Base-by-base conservation (phyloP, 1,140 invertebrate species). In the Ceratosolen solmsi region DNA sequence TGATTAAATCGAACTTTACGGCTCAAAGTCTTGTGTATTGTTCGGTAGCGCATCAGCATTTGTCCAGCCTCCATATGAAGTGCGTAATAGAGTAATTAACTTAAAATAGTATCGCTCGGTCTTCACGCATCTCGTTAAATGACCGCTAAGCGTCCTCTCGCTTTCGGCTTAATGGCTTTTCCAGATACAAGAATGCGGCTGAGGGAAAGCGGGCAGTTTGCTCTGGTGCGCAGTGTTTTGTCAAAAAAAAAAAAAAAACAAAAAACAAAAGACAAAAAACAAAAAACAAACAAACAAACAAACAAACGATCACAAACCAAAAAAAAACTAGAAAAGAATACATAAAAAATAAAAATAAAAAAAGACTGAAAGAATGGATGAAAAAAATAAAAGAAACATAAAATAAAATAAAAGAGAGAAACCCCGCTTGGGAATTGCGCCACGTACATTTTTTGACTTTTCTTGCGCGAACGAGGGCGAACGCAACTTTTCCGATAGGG, bases 81-180 rank as follows among this genome's bases (percentile, higher is more conserved):
- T 5, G 8, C 4, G 25, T 49, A 27, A 49, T 27, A 49, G 41
- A 49, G 70, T 30, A 71, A 71, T 46, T 71, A 49, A 17, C 41
- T 71, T 49, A 36, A 49, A 71, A 71, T 27, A 49, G 41, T 25
- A 46, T 71, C 41, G 11, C 25, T 49, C 41, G 7, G 15, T 49
- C 70, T 71, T 49, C 22, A 27, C 41, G 7, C 7, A 46, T 49
- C n/a, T 49, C 70, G 70, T 71, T 71, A 49, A 71, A 46, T 49
- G 4, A 49, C 73, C 80, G 76, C 68, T 76, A 71, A 70, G 27
- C 71, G 36, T 68, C 36, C 56, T 63, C 58, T 58, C 68, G 70
- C 15, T 75, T 70, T 63, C 84, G 74, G 41, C 70, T 65, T 79
- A 25, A 46, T 36, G n/a, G 46, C 58, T 65, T 71, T 79, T 81